Percentiles rank a stretch among this genome's conserved stretches.
These are phyloP conservation scores for Crenuchus spilurus DNA, from an alignment of 2,797 vertebrate genomes.

Conservation along the genomic window DNA sequence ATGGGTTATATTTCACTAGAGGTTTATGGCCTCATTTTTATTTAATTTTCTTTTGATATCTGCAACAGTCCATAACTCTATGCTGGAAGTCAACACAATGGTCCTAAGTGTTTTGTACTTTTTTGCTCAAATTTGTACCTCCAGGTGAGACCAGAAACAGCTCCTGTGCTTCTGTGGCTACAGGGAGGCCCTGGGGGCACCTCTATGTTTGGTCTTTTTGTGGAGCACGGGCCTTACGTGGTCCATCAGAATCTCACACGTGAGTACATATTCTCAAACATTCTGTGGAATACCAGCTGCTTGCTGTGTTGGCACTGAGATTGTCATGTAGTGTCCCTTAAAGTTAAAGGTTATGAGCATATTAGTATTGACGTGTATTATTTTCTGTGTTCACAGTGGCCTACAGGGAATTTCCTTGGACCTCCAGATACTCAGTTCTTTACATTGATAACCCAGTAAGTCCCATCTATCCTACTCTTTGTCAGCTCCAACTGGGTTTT, in stretches of 20 bases:
- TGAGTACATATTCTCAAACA: conserved; percentile 59
- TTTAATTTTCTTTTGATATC: no score
- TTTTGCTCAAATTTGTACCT: conserved; percentile 20
- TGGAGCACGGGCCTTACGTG: conserved; percentile 88
- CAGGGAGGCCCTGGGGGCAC: conserved; percentile 87
- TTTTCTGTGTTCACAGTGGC: conserved; percentile 69
- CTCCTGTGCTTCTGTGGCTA: conserved; percentile 87
- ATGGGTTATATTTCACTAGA: neutral
- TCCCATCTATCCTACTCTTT: conserved; percentile 1
- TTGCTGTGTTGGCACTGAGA: neutral
- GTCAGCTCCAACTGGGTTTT: no score
- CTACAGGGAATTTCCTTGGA: conserved; percentile 79
- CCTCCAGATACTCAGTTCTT: conserved; percentile 80
- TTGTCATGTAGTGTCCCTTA: neutral
- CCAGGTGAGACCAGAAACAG: conserved; percentile 66
- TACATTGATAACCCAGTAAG: conserved; percentile 83
- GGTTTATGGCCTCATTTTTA: neutral
- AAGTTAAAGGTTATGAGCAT: neutral
- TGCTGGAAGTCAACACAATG: neutral
- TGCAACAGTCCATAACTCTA: neutral
- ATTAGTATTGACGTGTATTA: neutral
- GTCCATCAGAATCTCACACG: conserved; percentile 83
- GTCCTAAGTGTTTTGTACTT: no score
- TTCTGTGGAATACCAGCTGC: neutral
- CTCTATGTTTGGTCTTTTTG: conserved; percentile 91